These are phyloP conservation scores for Hypomecis atomaria DNA, from an alignment of 2,888 invertebrate genomes.

Conservation along the genomic window DNA sequence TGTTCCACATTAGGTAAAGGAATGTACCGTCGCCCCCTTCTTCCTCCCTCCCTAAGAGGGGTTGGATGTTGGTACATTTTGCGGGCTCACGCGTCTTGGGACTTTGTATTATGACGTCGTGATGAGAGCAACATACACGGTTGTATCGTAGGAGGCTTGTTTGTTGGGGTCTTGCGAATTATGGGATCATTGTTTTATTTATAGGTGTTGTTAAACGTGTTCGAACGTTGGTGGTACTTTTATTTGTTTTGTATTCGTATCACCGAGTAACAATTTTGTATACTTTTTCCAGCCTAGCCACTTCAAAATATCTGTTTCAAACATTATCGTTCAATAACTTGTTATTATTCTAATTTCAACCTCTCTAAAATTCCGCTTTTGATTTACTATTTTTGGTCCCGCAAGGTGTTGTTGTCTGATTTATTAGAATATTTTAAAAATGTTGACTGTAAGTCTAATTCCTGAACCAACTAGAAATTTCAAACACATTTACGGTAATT, in stretches of 20 bases:
- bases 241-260: constrained; percentile 2
- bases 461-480: neutral
- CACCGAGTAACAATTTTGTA: neutral
- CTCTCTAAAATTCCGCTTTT: too few species aligned
- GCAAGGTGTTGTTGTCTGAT: too few species aligned
- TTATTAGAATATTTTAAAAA: too few species aligned
- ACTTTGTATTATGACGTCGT: constrained; percentile 35
- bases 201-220: neutral
- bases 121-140: constrained; percentile 26
- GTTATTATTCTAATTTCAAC: too few species aligned
- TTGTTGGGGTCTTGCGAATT: constrained; percentile 3
- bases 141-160: constrained; percentile 22
- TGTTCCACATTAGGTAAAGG: constrained; percentile 81
- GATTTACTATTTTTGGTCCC: too few species aligned
- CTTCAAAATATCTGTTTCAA: neutral
- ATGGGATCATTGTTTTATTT: constrained; percentile 16
- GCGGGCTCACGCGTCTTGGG: constrained; percentile 63
- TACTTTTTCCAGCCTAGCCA: neutral
- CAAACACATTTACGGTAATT: neutral
- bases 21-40: constrained; percentile 57
- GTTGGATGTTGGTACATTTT: constrained; percentile 55
- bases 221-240: neutral
- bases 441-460: too few species aligned
- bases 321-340: neutral
- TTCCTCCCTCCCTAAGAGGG: constrained; percentile 35